A percentile compares a stretch with the other conserved stretches of the same genome.
phyloP scores from a whole-genome alignment of 2,113 vertebrate genomes.

The Eulemur macaco region DNA sequence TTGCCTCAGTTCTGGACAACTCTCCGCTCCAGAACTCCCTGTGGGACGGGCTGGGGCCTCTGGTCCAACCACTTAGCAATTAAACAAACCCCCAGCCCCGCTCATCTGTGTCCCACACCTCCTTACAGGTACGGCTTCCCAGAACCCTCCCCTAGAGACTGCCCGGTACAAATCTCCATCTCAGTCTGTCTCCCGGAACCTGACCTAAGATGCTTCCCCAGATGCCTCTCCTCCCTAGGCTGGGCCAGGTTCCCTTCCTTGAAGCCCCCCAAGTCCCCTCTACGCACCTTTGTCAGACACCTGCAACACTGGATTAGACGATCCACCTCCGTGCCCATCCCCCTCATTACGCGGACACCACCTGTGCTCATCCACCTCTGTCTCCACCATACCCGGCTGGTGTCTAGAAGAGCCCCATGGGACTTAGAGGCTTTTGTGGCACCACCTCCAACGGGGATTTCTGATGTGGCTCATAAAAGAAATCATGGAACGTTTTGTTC shows the following conservation, averaged over 20 bases:
- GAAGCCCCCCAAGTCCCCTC: neutral
- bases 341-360: neutral
- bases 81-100: neutral
- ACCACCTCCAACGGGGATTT: neutral
- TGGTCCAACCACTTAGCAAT: too few relatives aligned
- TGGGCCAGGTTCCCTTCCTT: neutral
- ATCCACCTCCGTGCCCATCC: neutral
- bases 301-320: neutral
- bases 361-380: neutral
- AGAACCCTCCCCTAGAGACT: neutral
- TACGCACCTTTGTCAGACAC: neutral
- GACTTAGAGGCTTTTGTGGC: neutral
- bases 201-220: neutral
- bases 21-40: neutral
- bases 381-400: neutral
- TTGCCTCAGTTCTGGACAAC: neutral
- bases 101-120: neutral
- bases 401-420: neutral
- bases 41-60: neutral
- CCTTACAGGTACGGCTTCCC: neutral
- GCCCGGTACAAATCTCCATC: neutral
- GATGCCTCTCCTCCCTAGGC: neutral
- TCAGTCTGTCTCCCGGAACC: neutral
- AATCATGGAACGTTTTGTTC: neutral
- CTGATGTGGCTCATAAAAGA: neutral